These are phyloP conservation scores for Daboia siamensis DNA, from an alignment of 2,113 vertebrate genomes.

Conservation along the genomic window DNA sequence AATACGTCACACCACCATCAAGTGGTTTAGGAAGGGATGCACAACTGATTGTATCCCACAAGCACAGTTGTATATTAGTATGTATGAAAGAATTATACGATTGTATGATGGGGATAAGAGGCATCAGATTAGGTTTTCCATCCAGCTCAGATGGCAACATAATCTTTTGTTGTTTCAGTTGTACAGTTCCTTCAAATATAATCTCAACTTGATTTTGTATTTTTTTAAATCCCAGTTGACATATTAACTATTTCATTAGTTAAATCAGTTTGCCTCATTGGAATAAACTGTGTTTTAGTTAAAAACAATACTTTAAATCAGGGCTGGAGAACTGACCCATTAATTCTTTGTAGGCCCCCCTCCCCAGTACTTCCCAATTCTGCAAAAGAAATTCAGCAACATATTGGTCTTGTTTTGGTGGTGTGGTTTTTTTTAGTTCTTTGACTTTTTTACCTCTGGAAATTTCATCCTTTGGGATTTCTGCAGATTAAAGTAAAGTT, in stretches of 20 bases:
- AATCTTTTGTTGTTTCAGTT: not conserved
- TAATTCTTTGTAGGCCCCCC: not conserved
- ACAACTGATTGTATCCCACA: not conserved
- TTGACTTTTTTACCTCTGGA: not conserved
- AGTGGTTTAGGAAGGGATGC: constrained; percentile 50
- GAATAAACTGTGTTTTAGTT: not conserved
- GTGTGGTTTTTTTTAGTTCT: not conserved
- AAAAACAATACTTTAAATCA: not conserved
- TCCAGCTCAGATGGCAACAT: not conserved
- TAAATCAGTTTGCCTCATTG: not conserved
- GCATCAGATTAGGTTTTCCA: not conserved
- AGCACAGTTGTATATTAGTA: not conserved
- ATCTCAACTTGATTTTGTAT: not conserved
- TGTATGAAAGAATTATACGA: not conserved
- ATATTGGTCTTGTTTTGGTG: not conserved
- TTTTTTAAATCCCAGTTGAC: not conserved
- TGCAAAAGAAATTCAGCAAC: not conserved
- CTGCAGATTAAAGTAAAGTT: not conserved
- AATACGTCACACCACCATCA: constrained; percentile 60
- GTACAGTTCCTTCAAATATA: not conserved
- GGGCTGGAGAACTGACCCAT: not conserved
- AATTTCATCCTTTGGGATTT: not conserved
- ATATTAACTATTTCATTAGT: not conserved
- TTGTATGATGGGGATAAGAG: not conserved
- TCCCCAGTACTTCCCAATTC: not conserved